phyloP scores from a whole-genome alignment of 2,113 vertebrate genomes.

The Sphyrna mokarran region DNA sequence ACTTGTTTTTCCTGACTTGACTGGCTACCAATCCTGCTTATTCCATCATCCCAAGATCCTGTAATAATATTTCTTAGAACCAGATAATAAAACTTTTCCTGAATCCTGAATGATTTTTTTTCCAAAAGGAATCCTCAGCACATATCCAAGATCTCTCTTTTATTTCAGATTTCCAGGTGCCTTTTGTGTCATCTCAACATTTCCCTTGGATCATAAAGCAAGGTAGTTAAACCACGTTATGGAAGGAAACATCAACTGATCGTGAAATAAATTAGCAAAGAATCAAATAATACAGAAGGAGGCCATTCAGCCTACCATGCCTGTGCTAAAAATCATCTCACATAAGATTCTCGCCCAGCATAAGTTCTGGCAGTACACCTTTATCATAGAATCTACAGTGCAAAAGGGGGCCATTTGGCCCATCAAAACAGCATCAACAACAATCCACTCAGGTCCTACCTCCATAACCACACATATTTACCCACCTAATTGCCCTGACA shows the following conservation, averaged over 20 bases:
- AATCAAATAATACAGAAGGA: neutral
- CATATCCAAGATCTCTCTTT: neutral
- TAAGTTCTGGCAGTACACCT: neutral
- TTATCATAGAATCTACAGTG: too few relatives aligned
- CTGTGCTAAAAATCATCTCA: neutral
- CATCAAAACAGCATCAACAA: too few relatives aligned
- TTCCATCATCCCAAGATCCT: neutral
- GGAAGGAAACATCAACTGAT: neutral
- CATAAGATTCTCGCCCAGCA: neutral
- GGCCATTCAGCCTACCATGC: neutral
- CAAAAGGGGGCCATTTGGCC: too few relatives aligned
- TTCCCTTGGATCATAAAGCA: neutral
- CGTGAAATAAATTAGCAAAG: neutral
- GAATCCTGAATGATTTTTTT: neutral
- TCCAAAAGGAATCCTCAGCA: neutral
- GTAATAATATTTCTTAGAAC: neutral
- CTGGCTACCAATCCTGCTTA: neutral
- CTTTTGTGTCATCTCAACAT: neutral
- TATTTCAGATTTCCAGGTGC: neutral
- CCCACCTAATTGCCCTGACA: too few relatives aligned
- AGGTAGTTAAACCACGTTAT: neutral
- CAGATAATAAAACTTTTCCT: neutral
- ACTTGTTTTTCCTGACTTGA: neutral
- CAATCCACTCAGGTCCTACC: too few relatives aligned
- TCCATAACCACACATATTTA: too few relatives aligned